A percentile compares a stretch with the other conserved stretches of the same genome.
Conservation (phyloP, 2,888 invertebrate species). For the Drosophila cognata region DNA sequence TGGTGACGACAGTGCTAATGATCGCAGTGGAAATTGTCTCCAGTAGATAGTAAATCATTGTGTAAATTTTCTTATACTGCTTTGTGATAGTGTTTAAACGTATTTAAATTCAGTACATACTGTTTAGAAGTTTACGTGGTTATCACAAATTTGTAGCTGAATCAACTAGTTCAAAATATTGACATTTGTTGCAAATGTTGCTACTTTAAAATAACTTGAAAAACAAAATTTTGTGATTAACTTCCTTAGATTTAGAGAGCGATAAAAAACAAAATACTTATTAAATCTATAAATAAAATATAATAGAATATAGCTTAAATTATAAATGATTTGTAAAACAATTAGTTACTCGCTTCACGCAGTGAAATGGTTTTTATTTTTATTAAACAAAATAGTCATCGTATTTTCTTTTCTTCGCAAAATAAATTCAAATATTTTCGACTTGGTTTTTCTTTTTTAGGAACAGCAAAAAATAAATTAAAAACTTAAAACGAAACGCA, state of each 20-base stretch:
- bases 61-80: constrained; percentile 6
- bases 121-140: constrained; percentile 10
- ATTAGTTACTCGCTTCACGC: constrained; percentile 54
- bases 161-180: background rate
- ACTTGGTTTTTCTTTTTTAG: constrained; percentile 62
- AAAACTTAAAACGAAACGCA: constrained; percentile 74
- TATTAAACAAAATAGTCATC: constrained; percentile 79
- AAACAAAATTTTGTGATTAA: background rate
- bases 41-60: constrained; percentile 57
- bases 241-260: background rate
- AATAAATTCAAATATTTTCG: constrained; percentile 66
- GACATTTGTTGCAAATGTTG: background rate
- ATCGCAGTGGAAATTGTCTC: constrained; percentile 46
- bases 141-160: background rate
- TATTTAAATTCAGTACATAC: background rate
- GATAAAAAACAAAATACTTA: background rate
- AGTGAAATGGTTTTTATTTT: constrained; percentile 61
- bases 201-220: background rate
- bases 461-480: constrained; percentile 81
- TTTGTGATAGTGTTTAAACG: background rate
- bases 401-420: constrained; percentile 55
- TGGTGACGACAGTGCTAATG: constrained; percentile 26
- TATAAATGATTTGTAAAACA: constrained; percentile 1
- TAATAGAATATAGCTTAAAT: too few species aligned
- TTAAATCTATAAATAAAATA: background rate